A percentile compares a stretch with the other conserved stretches of the same genome.
Evolutionary conservation across 2,888 invertebrate species (phyloP).

Genomic region (Diadromus collaris): DNA sequence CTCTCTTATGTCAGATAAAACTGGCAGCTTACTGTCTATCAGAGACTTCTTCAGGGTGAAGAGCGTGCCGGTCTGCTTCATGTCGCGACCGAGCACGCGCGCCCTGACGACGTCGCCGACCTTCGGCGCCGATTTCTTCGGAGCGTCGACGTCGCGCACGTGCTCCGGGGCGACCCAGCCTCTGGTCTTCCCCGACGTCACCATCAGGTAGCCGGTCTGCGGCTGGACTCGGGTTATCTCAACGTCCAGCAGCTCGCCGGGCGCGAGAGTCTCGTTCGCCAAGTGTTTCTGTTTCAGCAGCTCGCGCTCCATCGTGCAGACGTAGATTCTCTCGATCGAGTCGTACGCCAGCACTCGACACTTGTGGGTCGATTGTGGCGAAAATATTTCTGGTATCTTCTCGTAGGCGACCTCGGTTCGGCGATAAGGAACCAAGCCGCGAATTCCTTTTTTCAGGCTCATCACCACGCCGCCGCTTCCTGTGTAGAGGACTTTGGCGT

Average conservation of each 20-base stretch:
- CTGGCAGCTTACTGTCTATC: slow-evolving; percentile 81
- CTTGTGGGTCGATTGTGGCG: slow-evolving; percentile 79
- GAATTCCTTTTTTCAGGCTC: slow-evolving; percentile 66
- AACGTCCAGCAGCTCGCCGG: slow-evolving; percentile 71
- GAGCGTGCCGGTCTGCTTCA: slow-evolving; percentile 80
- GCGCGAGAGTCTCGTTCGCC: slow-evolving; percentile 67
- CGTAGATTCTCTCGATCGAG: slow-evolving; percentile 84
- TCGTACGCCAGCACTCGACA: slow-evolving; percentile 86
- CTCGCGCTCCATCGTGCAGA: slow-evolving; percentile 85
- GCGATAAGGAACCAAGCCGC: slow-evolving; percentile 74
- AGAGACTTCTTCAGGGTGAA: slow-evolving; percentile 86
- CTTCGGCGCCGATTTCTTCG: slow-evolving; percentile 80
- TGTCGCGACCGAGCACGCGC: slow-evolving; percentile 82
- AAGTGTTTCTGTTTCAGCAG: slow-evolving; percentile 83
- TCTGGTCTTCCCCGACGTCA: slow-evolving; percentile 67
- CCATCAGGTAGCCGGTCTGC: slow-evolving; percentile 67
- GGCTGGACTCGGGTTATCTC: slow-evolving; percentile 67
- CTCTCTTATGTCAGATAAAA: slow-evolving; percentile 81
- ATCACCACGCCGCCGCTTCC: slow-evolving; percentile 79
- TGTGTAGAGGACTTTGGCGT: slow-evolving; percentile 81
- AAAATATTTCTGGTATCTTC: slow-evolving; percentile 79
- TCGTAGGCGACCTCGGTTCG: slow-evolving; percentile 74
- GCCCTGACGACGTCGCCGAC: slow-evolving; percentile 83
- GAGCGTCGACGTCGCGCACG: slow-evolving; percentile 69
- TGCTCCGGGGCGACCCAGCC: slow-evolving; percentile 73